Evolutionary conservation across 1,140 invertebrate species (phyloP).

Genomic region (Telenomus remus): DNA sequence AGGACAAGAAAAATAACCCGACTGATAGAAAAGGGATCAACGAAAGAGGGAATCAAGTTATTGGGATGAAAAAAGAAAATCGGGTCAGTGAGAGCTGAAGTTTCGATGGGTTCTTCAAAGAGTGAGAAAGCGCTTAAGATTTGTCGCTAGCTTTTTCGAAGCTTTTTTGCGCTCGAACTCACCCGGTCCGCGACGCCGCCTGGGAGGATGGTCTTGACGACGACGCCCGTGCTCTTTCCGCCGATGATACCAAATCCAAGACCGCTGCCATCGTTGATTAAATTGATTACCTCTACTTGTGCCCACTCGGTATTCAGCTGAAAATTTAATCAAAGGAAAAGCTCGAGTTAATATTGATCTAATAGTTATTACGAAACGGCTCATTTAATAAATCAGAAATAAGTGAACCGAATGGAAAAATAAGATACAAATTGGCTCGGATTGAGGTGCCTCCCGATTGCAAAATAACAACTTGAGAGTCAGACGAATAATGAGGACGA

Average conservation of each 20-base stretch:
- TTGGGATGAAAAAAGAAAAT: slow-evolving; percentile 9
- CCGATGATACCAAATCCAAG: slow-evolving; percentile 98
- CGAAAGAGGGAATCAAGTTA: slow-evolving; percentile 1
- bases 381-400: neutral
- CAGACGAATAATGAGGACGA: too few relatives aligned
- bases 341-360: slow-evolving; percentile 6
- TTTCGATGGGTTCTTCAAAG: slow-evolving; percentile 9
- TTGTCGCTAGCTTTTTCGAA: neutral
- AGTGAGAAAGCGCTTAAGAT: slow-evolving; percentile 1
- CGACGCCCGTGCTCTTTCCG: slow-evolving; percentile 95
- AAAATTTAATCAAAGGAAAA: slow-evolving; percentile 39
- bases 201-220: slow-evolving; percentile 97
- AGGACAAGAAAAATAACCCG: neutral
- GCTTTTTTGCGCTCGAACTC: slow-evolving; percentile 63
- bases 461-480: too few relatives aligned
- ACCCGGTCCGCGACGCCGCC: slow-evolving; percentile 95
- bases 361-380: neutral
- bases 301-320: slow-evolving; percentile 94
- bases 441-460: too few relatives aligned
- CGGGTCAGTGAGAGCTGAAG: slow-evolving; percentile 4
- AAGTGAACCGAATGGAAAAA: too few relatives aligned
- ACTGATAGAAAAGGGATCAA: neutral
- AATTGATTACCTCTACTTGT: slow-evolving; percentile 95
- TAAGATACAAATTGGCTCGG: too few relatives aligned
- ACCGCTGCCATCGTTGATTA: slow-evolving; percentile 96